Evolutionary conservation across 37 sponge, comb jelly and placozoan species (phyloP).

Genomic region (Lycopodina hypogea): DNA sequence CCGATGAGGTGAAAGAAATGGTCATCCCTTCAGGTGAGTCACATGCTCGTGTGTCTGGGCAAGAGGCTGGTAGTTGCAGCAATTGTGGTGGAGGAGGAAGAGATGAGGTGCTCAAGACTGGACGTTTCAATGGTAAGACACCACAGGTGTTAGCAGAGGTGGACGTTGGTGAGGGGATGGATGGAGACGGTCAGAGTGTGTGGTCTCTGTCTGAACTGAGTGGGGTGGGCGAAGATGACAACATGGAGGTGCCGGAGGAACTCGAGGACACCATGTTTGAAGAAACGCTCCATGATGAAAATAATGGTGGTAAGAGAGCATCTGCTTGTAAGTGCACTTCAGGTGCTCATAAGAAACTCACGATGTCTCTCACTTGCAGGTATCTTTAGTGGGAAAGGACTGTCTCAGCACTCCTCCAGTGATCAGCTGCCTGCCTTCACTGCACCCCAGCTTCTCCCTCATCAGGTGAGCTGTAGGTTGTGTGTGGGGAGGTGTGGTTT

Average conservation of each 20-base stretch:
- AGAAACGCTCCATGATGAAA: slow-evolving; percentile 19
- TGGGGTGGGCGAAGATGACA: not conserved
- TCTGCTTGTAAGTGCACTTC: not conserved
- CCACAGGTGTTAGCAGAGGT: not conserved
- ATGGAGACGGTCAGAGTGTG: too few species aligned
- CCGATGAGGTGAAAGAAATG: not conserved
- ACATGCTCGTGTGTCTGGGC: not conserved
- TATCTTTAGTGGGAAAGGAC: not conserved
- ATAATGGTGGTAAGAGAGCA: too few species aligned
- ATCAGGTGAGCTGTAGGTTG: too few species aligned
- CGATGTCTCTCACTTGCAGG: not conserved
- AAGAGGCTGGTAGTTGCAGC: not conserved
- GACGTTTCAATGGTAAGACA: too few species aligned
- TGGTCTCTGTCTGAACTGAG: too few species aligned
- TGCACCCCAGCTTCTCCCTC: too few species aligned
- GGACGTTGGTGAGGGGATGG: slow-evolving; percentile 1
- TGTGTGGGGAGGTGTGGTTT: too few species aligned
- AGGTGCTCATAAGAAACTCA: not conserved
- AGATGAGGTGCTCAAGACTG: too few species aligned
- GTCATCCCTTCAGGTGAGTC: not conserved
- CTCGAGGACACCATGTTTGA: slow-evolving; percentile 62
- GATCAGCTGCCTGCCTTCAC: too few species aligned
- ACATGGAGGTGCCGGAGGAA: slow-evolving; percentile 8
- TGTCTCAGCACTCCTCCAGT: not conserved
- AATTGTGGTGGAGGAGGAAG: not conserved